These are phyloP conservation scores for Macroramphosus scolopax DNA, from an alignment of 2,797 vertebrate genomes.

Conservation along the genomic window DNA sequence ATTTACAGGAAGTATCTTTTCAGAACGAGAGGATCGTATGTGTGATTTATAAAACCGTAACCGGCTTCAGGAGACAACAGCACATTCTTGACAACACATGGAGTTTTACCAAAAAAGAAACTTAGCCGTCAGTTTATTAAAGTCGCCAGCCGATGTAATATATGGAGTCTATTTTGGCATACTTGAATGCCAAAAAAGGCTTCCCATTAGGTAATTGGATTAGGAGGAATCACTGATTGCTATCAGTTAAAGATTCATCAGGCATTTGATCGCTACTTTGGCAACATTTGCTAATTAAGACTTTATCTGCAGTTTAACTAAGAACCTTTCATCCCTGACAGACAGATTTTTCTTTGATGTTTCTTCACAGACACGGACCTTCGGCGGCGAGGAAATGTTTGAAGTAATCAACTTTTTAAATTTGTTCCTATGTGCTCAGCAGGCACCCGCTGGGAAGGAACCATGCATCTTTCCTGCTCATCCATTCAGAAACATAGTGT, in stretches of 20 bases:
- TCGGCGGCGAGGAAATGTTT: slow-evolving; percentile 9
- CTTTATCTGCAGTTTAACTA: slow-evolving; percentile 23
- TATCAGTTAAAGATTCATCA: slow-evolving; percentile 21
- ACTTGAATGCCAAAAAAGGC: slow-evolving; percentile 10
- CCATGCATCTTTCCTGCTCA: slow-evolving; percentile 15
- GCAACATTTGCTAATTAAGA: slow-evolving; percentile 22
- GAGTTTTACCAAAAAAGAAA: too few relatives aligned
- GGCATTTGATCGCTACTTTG: slow-evolving; percentile 12
- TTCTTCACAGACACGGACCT: slow-evolving; percentile 14
- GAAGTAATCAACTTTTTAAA: slow-evolving; percentile 7
- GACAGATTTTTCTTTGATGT: slow-evolving; percentile 18
- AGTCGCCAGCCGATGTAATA: too few relatives aligned
- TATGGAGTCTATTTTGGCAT: slow-evolving; percentile 2
- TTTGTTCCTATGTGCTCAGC: slow-evolving; percentile 7
- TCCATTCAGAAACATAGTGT: slow-evolving; percentile 31
- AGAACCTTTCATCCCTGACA: slow-evolving; percentile 1
- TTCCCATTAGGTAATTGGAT: slow-evolving; percentile 24
- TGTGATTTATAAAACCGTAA: too few relatives aligned
- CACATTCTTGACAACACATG: too few relatives aligned
- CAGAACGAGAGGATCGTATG: too few relatives aligned
- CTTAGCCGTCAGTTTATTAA: too few relatives aligned
- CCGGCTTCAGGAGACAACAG: too few relatives aligned
- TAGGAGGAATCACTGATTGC: slow-evolving; percentile 21
- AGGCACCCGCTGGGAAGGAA: slow-evolving; percentile 14
- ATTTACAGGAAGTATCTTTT: too few relatives aligned